Conservation (phyloP, 2,113 vertebrate genomes). For the Atrichornis clamosus region DNA sequence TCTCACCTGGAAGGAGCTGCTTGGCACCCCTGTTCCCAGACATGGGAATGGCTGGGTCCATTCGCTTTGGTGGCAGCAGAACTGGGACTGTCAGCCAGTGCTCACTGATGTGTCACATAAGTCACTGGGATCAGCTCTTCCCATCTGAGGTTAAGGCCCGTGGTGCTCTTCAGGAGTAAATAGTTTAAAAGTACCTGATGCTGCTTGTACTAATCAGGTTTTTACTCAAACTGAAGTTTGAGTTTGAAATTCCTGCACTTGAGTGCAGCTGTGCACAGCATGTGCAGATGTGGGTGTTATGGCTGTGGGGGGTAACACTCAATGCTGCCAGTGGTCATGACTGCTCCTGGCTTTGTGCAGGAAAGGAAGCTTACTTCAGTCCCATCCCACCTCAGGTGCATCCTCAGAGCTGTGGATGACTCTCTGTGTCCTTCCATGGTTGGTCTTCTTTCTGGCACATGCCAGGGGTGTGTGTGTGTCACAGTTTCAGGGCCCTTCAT, state of each 20-base stretch:
- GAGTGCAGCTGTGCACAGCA: not conserved
- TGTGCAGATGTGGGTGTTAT: fast-evolving
- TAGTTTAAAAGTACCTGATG: not conserved
- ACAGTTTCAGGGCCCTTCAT: not conserved
- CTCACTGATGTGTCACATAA: not conserved
- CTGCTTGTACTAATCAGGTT: not conserved
- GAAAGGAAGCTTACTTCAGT: not conserved
- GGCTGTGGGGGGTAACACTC: not conserved
- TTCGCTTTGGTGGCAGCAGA: not conserved
- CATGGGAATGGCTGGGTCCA: not conserved
- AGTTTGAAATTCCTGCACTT: not conserved
- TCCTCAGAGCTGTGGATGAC: not conserved
- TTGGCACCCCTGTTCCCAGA: not conserved
- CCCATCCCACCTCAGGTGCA: not conserved
- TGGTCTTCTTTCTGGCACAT: not conserved
- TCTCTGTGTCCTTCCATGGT: not conserved
- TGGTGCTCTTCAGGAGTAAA: not conserved
- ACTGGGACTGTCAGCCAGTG: not conserved
- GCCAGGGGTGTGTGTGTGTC: not conserved
- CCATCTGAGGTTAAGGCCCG: not conserved
- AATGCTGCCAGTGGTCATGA: not conserved
- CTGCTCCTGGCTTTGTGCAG: not conserved
- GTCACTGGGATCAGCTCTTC: not conserved
- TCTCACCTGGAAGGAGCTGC: not conserved
- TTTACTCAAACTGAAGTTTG: not conserved